Percentiles rank a stretch among this genome's conserved stretches.
Evolutionary conservation across 2,888 invertebrate genomes (phyloP).

Genomic region (Meganola albula): DNA sequence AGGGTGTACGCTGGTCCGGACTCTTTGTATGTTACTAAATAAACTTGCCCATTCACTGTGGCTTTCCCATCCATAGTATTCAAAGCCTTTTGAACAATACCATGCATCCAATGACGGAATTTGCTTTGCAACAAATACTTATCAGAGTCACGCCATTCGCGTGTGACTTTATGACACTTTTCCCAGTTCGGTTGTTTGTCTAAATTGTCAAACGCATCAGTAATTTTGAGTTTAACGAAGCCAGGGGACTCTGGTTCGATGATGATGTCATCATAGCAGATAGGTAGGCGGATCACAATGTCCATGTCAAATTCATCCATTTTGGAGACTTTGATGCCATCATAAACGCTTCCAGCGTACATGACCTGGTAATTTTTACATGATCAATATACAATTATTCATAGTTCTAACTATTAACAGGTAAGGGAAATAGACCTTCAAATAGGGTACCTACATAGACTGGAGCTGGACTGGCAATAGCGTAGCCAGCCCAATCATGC

Average conservation of each 20-base stretch:
- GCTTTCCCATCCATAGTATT: slow-evolving; percentile 49
- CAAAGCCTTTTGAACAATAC: slow-evolving; percentile 60
- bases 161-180: slow-evolving; percentile 51
- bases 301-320: slow-evolving; percentile 81
- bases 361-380: slow-evolving; percentile 33
- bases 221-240: slow-evolving; percentile 61
- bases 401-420: too few relatives aligned
- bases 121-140: slow-evolving; percentile 67
- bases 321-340: slow-evolving; percentile 76
- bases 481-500: too few relatives aligned
- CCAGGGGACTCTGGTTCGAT: slow-evolving; percentile 62
- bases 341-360: slow-evolving; percentile 79
- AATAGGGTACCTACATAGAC: too few relatives aligned
- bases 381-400: too few relatives aligned
- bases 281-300: slow-evolving; percentile 73
- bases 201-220: slow-evolving; percentile 49
- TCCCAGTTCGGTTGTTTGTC: slow-evolving; percentile 57
- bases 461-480: too few relatives aligned
- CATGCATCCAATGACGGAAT: slow-evolving; percentile 75
- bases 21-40: slow-evolving; percentile 51
- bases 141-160: slow-evolving; percentile 60
- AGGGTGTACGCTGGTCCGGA: slow-evolving; percentile 78
- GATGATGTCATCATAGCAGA: slow-evolving; percentile 56
- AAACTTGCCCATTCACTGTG: slow-evolving; percentile 41
- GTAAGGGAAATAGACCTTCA: too few relatives aligned